Conservation (phyloP, 2,797 vertebrate species). For the Telmatherina bonti region DNA sequence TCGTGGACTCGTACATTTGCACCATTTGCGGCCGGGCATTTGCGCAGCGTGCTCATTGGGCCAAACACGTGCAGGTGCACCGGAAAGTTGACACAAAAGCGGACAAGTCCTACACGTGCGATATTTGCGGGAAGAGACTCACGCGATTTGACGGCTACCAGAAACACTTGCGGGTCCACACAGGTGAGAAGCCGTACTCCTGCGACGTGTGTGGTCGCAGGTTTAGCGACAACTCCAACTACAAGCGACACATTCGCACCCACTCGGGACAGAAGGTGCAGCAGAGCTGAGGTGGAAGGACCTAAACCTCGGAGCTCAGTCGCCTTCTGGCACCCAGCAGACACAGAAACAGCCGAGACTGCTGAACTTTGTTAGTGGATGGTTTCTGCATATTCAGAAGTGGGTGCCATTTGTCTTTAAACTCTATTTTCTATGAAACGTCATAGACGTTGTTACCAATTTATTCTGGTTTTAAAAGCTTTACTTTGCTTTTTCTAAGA, state of each 20-base stretch:
- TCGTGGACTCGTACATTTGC: conserved; percentile 58
- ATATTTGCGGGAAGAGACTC: conserved; percentile 69
- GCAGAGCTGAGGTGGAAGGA: conserved; percentile 25
- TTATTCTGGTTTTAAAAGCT: background rate
- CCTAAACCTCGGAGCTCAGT: background rate
- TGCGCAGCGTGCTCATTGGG: conserved; percentile 56
- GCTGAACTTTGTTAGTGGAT: background rate
- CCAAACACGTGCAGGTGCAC: conserved; percentile 59
- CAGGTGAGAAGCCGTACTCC: conserved; percentile 67
- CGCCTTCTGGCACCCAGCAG: no score
- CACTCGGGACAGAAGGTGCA: conserved; percentile 5
- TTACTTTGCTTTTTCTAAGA: background rate
- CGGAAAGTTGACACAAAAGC: background rate
- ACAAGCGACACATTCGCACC: conserved; percentile 63
- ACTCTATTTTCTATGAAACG: background rate
- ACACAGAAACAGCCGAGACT: background rate
- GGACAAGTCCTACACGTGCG: conserved; percentile 61
- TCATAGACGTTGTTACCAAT: background rate
- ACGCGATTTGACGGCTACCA: conserved; percentile 67
- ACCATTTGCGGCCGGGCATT: conserved; percentile 58
- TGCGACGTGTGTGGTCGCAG: conserved; percentile 61
- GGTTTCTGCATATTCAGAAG: background rate
- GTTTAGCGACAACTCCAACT: conserved; percentile 73
- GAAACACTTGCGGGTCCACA: conserved; percentile 70
- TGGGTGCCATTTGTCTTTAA: background rate